Evolutionary conservation across 2,888 invertebrate genomes (phyloP).

Genomic region (Bimastos eiseni): DNA sequence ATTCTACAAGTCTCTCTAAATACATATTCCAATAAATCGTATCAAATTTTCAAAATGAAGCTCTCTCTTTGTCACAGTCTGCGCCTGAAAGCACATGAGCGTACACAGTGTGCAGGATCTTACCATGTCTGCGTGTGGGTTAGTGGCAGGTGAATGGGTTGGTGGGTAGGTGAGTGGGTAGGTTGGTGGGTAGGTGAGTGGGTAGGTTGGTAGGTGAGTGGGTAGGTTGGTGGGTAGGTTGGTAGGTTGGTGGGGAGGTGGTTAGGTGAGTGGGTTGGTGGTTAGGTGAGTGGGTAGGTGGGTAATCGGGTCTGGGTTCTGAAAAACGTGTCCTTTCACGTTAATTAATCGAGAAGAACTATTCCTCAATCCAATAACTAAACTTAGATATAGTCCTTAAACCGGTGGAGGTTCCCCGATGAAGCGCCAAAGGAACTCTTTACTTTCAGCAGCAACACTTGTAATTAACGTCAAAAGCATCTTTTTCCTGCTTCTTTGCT

Average conservation of each 20-base stretch:
- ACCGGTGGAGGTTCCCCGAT: not conserved
- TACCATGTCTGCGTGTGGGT: too few species aligned
- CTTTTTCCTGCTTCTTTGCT: not conserved
- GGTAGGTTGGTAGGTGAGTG: too few species aligned
- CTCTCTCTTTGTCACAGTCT: not conserved
- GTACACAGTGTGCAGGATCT: not conserved
- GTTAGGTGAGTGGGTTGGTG: too few species aligned
- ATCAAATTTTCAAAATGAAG: conserved; percentile 1
- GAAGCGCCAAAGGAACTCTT: not conserved
- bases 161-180: too few species aligned
- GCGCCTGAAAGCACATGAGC: not conserved
- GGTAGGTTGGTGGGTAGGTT: too few species aligned
- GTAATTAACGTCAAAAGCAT: not conserved
- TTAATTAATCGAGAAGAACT: not conserved
- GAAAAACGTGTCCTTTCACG: not conserved
- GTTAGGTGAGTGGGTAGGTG: too few species aligned
- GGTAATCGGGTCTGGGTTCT: too few species aligned
- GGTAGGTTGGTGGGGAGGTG: too few species aligned
- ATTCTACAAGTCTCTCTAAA: not conserved
- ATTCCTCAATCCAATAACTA: not conserved
- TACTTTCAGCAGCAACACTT: not conserved
- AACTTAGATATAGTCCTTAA: not conserved
- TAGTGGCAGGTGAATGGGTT: too few species aligned
- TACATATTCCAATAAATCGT: not conserved
- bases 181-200: too few species aligned